These are phyloP conservation scores for Cichlasoma orientale DNA, from an alignment of 2,797 vertebrate genomes.

Conservation along the genomic window DNA sequence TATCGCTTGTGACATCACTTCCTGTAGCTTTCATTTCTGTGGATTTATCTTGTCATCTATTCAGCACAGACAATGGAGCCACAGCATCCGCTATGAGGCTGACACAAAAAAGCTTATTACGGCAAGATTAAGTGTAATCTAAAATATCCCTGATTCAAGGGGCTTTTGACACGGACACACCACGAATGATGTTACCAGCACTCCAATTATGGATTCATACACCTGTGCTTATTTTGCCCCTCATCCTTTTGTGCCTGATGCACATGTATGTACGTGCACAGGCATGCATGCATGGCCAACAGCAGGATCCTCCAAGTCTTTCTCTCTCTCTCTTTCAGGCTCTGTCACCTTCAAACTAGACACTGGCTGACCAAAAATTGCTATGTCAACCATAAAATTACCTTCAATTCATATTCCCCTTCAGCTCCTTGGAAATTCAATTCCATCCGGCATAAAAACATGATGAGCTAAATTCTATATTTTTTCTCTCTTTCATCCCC, in stretches of 20 bases:
- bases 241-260: neutral
- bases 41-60: constrained; percentile 75
- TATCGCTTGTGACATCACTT: constrained; percentile 78
- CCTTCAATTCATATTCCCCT: constrained; percentile 57
- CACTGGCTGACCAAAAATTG: constrained; percentile 38
- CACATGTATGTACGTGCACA: neutral
- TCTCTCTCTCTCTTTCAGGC: neutral
- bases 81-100: constrained; percentile 54
- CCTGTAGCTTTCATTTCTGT: constrained; percentile 68
- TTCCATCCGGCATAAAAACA: constrained; percentile 21
- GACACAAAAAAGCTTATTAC: constrained; percentile 64
- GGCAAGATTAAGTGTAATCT: constrained; percentile 65
- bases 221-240: neutral
- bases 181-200: constrained; percentile 6
- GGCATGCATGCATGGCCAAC: constrained; percentile 1
- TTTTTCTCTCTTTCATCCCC: neutral
- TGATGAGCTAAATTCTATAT: constrained; percentile 33
- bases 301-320: neutral
- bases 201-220: neutral
- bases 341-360: constrained; percentile 27
- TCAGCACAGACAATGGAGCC: constrained; percentile 63
- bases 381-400: constrained; percentile 68
- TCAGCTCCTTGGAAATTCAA: constrained; percentile 45
- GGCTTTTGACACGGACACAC: constrained; percentile 45
- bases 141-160: constrained; percentile 47